Conservation (phyloP, 2,888 invertebrate genomes). For the Anorthoa munda region DNA sequence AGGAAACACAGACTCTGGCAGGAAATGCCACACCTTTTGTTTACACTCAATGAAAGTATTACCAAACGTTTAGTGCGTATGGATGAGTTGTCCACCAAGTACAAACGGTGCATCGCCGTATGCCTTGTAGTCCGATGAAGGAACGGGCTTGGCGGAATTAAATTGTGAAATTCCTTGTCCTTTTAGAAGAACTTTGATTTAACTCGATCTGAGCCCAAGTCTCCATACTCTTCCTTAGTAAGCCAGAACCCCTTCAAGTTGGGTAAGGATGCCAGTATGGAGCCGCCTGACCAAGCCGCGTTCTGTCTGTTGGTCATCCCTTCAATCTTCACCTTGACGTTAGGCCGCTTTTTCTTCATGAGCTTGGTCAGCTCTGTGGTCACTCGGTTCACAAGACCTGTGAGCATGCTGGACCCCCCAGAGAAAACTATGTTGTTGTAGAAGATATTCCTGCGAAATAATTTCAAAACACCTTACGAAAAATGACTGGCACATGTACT, state of each 20-base stretch:
- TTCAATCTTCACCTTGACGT: slow-evolving; percentile 93
- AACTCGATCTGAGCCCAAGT: slow-evolving; percentile 96
- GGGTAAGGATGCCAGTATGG: slow-evolving; percentile 97
- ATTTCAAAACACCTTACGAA: not conserved
- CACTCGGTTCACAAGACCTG: slow-evolving; percentile 97
- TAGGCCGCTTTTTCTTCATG: slow-evolving; percentile 74
- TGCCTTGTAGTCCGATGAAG: no score
- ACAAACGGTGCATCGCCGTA: no score
- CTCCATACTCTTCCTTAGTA: slow-evolving; percentile 98
- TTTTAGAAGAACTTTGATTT: slow-evolving; percentile 97
- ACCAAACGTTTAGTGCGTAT: no score
- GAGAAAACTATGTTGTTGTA: slow-evolving; percentile 97
- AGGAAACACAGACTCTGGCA: no score
- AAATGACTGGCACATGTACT: no score
- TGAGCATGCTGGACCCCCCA: slow-evolving; percentile 96
- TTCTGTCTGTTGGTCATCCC: slow-evolving; percentile 97
- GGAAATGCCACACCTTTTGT: no score
- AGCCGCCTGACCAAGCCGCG: slow-evolving; percentile 99
- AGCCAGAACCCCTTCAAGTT: slow-evolving; percentile 99
- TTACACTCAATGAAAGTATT: no score
- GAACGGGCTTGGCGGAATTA: no score
- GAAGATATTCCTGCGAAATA: slow-evolving; percentile 93
- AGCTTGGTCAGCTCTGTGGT: slow-evolving; percentile 95
- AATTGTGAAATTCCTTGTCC: no score
- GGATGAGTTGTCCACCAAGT: no score